Evolutionary conservation across 1,140 invertebrate genomes (phyloP), one percentile per base, ranked within the genome.

Genomic region (Drosophila parvula): DNA sequence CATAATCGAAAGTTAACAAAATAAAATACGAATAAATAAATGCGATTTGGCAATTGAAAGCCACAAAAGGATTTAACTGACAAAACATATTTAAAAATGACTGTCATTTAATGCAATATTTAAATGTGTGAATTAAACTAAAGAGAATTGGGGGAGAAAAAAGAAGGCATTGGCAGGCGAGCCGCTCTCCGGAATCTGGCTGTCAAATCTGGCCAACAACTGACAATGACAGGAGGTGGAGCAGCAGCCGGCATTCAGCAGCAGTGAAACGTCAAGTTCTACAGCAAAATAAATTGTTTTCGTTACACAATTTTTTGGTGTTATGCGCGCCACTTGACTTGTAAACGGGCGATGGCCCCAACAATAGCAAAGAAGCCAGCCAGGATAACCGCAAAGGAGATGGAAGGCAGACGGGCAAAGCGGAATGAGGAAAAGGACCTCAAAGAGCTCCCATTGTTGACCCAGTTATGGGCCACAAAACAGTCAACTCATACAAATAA

Each of bases 211-310:
- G 79, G 78, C 63, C 16, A 76, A 63, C 22, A 38, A 22, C 81
- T 71, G 81, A 79, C 70, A 77, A 67, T 78, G 79, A 77, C 76
- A 77, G 64, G 56, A 51, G 41, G 57, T 43, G 27, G 43, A 34
- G 45, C 16, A 44, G 45, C 16, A 40, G 57, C 6, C 36, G 8
- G 38, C 9, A 43, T 38, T 28, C 30, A 18, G 45, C 41, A 30
- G 63, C 28, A 57, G 58, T 43, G 28, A 58, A 62, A 67, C 28
- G 36, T 60, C 80, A 83, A 76, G 71, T 77, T 79, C 27, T 63
- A 78, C 63, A 68, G 83, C 77, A 74, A 83, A 89, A 88, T 88
- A 88, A 88, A 88, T 88, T 88, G 84, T 88, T 88, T 88, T 83
- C 43, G 83, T 73, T 86, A 88, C 63, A 82, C 63, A 83, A 80